Percentiles rank a stretch among this genome's conserved stretches.
These are phyloP conservation scores for Morelia viridis DNA, from an alignment of 2,797 vertebrate genomes.

Conservation along the genomic window DNA sequence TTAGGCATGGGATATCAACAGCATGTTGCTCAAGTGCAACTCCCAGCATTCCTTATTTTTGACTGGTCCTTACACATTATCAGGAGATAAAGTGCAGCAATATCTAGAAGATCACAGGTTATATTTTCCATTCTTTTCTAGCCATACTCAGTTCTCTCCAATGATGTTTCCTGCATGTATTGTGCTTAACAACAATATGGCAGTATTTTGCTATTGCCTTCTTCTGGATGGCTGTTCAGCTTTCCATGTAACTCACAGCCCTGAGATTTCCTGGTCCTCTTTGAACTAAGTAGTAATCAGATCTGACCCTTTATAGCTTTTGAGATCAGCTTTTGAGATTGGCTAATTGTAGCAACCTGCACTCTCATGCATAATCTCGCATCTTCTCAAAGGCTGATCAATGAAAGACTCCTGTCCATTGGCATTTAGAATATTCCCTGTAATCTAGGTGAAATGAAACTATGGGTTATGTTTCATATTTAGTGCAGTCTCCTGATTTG, in stretches of 20 bases:
- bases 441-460: neutral
- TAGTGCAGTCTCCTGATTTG: neutral
- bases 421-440: neutral
- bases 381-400: neutral
- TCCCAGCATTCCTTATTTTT: neutral
- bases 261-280: neutral
- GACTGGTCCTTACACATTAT: neutral
- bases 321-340: neutral
- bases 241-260: neutral
- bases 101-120: neutral
- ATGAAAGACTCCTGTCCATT: neutral
- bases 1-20: neutral
- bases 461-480: neutral
- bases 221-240: neutral
- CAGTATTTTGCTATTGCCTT: neutral
- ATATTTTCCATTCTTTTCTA: neutral
- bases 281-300: neutral
- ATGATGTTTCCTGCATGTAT: neutral
- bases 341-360: neutral
- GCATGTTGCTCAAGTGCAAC: neutral
- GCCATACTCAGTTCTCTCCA: neutral
- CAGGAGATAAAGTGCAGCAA: neutral
- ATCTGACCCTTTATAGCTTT: neutral
- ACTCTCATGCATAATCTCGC: neutral
- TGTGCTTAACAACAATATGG: neutral